Evolutionary conservation across 2,113 vertebrate genomes (phyloP).

Genomic region (Perca schrenkii): DNA sequence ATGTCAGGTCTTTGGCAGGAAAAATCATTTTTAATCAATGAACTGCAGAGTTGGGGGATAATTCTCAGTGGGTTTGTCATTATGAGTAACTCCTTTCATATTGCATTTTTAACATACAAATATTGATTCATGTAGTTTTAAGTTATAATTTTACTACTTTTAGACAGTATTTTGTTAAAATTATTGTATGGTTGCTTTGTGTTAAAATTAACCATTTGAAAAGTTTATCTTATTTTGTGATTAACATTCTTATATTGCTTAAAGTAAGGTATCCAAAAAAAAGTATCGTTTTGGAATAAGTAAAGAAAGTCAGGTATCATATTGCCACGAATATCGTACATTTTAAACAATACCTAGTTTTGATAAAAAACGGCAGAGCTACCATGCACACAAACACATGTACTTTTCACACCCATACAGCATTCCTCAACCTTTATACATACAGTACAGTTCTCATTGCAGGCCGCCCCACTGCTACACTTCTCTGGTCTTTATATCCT

Average conservation of each 20-base stretch:
- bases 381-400: constrained; percentile 9
- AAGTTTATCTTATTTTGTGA: constrained; percentile 27
- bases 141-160: neutral
- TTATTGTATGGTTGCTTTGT: neutral
- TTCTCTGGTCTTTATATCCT: constrained; percentile 26
- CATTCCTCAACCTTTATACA: constrained; percentile 20
- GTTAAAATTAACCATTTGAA: neutral
- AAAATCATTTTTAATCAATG: no score
- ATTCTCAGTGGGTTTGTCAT: neutral
- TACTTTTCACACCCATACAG: neutral
- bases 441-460: constrained; percentile 41
- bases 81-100: neutral
- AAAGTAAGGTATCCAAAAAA: constrained; percentile 4
- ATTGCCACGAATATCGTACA: neutral
- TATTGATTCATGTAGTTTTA: neutral
- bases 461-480: constrained; percentile 46
- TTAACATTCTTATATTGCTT: neutral
- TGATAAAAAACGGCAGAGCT: constrained; percentile 10
- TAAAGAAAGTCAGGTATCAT: neutral
- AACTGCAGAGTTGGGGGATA: neutral
- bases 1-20: no score
- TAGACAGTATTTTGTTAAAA: neutral
- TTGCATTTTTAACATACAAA: no score
- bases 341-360: neutral
- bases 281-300: neutral